These are phyloP conservation scores for Eupithecia abbreviata DNA, from an alignment of 2,888 invertebrate genomes.

Conservation along the genomic window DNA sequence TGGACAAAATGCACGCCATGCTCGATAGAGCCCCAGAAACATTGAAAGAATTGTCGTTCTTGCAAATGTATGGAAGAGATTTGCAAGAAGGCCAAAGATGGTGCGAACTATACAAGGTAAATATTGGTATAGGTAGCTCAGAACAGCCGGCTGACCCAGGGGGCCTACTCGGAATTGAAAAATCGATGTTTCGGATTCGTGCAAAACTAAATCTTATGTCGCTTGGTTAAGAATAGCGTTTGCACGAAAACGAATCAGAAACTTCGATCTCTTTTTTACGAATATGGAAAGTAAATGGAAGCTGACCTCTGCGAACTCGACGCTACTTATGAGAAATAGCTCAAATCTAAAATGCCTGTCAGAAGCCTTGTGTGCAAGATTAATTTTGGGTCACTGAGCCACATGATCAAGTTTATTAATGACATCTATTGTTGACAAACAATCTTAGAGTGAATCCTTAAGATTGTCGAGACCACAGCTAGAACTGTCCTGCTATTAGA, in stretches of 20 bases:
- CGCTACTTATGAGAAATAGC: neutral
- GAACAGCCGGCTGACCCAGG: neutral
- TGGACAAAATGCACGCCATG: slow-evolving; percentile 97
- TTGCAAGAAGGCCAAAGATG: slow-evolving; percentile 96
- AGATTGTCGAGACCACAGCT: neutral
- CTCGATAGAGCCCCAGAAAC: slow-evolving; percentile 97
- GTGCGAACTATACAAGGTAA: slow-evolving; percentile 93
- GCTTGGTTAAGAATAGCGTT: too few relatives aligned
- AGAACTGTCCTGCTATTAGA: neutral
- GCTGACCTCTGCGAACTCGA: too few relatives aligned
- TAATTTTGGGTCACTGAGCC: neutral
- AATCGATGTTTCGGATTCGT: too few relatives aligned
- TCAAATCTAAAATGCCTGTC: neutral
- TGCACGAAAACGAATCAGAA: too few relatives aligned
- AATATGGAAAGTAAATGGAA: too few relatives aligned
- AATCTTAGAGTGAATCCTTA: too few relatives aligned
- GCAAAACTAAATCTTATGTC: too few relatives aligned
- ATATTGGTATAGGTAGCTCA: neutral
- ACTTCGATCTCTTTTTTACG: too few relatives aligned
- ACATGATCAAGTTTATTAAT: neutral
- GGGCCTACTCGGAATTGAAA: too few relatives aligned
- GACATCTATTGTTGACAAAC: too few relatives aligned
- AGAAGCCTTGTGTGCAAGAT: neutral
- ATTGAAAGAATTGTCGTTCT: slow-evolving; percentile 98
- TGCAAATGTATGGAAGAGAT: slow-evolving; percentile 98